Base-by-base conservation (phyloP, 2,113 vertebrate genomes). In the Lipotes vexillifer region DNA sequence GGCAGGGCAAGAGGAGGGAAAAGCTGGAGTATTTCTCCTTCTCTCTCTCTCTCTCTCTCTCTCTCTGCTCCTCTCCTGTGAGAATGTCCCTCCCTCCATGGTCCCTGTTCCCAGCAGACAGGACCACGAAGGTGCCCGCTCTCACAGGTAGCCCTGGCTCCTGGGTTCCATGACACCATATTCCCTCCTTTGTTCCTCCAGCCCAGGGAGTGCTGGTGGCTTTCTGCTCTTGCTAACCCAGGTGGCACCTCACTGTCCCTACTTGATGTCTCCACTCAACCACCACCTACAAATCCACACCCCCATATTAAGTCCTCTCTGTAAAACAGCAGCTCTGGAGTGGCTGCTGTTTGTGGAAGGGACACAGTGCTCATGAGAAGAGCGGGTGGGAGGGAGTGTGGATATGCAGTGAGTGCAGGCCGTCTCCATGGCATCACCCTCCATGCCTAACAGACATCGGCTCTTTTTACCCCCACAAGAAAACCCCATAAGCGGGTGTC, bases 381-480 rank as follows among this genome's bases (percentile, higher is more conserved):
- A 57, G 12, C 4, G 3, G 46, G 57, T 0, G 2, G 12, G 5
- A 36, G 5, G 49, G 15, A 38, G 23, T 6, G 36, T 0, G 8
- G 55, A 7, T 3, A 12, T 0, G 18, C 3, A 0, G 17, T 4
- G 29, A 10, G 15, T 0, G 13, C 36, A 29, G 8, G 41, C 33
- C 9, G 0, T 18, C 66, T 75, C 75, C 49, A 33, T 2, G 59
- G 33, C 44, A 2, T 10, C 18, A 0, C 13, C 0, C 49, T 6
- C 15, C 1, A 1, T 2, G 8, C 27, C 10, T 13, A 4, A 14
- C 0, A 9, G 90, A 3, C 11, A 1, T 6, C 2, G 5, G 25
- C 72, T 38, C 38, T 4, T 2, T 2, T 13, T 0, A 3, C 12
- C 38, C 52, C 52, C 2, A 3, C 11, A 3, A 18, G 13, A 2